Conservation (phyloP, 1,140 invertebrate species). For the Cotesia chilonis region DNA sequence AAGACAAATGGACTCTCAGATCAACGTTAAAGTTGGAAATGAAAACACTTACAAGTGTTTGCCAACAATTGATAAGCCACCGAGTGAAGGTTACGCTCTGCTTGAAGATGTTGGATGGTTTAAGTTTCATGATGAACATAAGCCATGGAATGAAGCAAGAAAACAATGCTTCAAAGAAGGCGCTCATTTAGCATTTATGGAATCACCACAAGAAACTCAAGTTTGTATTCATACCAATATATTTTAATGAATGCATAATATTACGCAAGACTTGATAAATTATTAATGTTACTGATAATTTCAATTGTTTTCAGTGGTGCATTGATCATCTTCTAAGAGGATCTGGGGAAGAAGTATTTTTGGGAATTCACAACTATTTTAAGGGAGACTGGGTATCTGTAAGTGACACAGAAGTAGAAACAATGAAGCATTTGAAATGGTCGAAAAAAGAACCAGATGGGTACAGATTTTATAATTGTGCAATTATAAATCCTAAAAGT, state of each 20-base stretch:
- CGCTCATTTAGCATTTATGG: conserved; percentile 57
- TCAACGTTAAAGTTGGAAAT: not conserved
- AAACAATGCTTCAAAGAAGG: conserved; percentile 57
- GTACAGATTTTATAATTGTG: not conserved
- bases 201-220: conserved; percentile 51
- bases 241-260: not conserved
- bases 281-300: not conserved
- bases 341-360: not conserved
- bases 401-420: not conserved
- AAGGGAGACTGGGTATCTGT: not conserved
- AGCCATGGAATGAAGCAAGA: conserved; percentile 56
- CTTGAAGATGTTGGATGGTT: conserved; percentile 44
- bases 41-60: not conserved
- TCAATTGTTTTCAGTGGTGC: not conserved
- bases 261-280: not conserved
- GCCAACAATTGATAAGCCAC: not conserved
- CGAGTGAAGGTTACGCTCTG: not conserved
- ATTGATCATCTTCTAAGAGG: not conserved
- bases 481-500: not conserved
- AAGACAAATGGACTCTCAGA: too few relatives aligned
- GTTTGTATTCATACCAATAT: conserved; percentile 38
- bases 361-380: not conserved
- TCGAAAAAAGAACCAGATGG: not conserved
- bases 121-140: conserved; percentile 54
- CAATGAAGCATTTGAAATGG: not conserved